Evolutionary conservation across 2,113 vertebrate species (phyloP).

Genomic region (Ibidorhyncha struthersii): DNA sequence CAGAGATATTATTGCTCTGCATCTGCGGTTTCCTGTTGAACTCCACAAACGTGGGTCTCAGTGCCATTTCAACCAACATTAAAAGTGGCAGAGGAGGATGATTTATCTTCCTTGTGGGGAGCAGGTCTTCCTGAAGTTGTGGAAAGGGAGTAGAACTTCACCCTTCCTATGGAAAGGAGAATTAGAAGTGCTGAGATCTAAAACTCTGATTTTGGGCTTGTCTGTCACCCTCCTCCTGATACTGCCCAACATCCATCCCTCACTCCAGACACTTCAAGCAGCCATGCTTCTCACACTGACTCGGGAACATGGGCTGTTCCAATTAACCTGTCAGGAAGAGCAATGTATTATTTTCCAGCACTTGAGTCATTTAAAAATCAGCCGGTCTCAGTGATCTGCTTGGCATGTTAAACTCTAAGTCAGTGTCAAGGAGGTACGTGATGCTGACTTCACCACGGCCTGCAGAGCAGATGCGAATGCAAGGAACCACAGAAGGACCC

Average conservation of each 20-base stretch:
- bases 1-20: background rate
- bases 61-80: background rate
- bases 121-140: background rate
- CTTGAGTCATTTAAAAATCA: conserved; percentile 45
- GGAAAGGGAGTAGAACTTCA: background rate
- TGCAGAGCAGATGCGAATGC: background rate
- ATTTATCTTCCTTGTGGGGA: background rate
- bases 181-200: background rate
- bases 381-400: conserved; percentile 26
- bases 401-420: conserved; percentile 38
- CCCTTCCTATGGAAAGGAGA: background rate
- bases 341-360: conserved; percentile 44
- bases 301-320: conserved; percentile 14
- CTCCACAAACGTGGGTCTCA: accelerated
- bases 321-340: conserved; percentile 69
- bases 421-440: background rate
- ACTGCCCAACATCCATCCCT: background rate
- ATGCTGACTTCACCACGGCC: background rate
- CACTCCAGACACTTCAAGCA: background rate
- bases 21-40: background rate
- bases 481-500: background rate
- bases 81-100: background rate
- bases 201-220: background rate
- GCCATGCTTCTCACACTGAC: background rate
- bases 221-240: background rate